phyloP scores from a whole-genome alignment of 2,888 invertebrate species.

The Hydropsyche betteni region DNA sequence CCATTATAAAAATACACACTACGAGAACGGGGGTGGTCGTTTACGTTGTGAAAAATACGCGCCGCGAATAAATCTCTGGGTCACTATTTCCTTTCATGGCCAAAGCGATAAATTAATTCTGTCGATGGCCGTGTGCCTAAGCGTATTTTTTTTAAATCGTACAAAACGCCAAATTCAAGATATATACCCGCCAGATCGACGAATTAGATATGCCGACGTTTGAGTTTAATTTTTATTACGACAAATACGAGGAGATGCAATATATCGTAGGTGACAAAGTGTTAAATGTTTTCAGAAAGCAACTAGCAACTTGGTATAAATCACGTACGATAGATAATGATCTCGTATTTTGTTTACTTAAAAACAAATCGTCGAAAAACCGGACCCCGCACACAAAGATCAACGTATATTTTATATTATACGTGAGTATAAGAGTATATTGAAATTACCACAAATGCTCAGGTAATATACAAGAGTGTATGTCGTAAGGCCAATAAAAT shows the following conservation, averaged over 20 bases:
- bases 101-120: constrained; percentile 15
- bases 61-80: not conserved
- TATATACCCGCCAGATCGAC: constrained; percentile 4
- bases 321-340: constrained; percentile 24
- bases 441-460: not conserved
- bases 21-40: not conserved
- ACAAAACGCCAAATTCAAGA: not conserved
- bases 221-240: constrained; percentile 31
- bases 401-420: not conserved
- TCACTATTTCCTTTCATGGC: not conserved
- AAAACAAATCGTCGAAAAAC: not conserved
- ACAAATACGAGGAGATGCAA: constrained; percentile 16
- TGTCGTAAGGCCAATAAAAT: not conserved
- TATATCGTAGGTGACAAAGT: constrained; percentile 29
- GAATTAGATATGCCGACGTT: constrained; percentile 6
- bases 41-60: not conserved
- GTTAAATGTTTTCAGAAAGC: constrained; percentile 21
- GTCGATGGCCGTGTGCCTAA: not conserved
- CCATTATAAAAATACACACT: not conserved
- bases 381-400: not conserved
- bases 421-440: not conserved
- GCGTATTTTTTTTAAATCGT: not conserved
- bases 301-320: constrained; percentile 27
- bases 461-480: not conserved
- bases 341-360: constrained; percentile 31